Evolutionary conservation across 2,888 invertebrate species (phyloP).

Genomic region (Dicyrtomina minuta): DNA sequence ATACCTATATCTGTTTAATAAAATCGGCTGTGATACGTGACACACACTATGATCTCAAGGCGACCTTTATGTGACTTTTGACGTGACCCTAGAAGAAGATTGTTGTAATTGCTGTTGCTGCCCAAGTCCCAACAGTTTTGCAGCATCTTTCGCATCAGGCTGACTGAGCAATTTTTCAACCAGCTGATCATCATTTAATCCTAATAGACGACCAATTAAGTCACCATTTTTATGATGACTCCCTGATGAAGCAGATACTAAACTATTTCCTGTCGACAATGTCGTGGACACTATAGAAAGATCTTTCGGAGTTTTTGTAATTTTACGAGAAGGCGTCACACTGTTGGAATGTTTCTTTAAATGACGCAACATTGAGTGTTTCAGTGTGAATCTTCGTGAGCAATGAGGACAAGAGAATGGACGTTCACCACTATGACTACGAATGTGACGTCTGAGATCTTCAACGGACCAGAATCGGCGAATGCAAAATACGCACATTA

Average conservation of each 20-base stretch:
- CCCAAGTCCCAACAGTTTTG: constrained; percentile 76
- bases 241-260: constrained; percentile 57
- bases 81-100: constrained; percentile 6
- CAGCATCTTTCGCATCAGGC: constrained; percentile 75
- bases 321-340: constrained; percentile 60
- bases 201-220: constrained; percentile 84
- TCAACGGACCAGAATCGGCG: constrained; percentile 94
- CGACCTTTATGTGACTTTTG: constrained; percentile 22
- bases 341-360: constrained; percentile 74
- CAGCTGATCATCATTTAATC: constrained; percentile 79
- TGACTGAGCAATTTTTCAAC: constrained; percentile 77
- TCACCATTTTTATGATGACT: constrained; percentile 60
- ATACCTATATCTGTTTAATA: no score
- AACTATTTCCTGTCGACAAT: constrained; percentile 59
- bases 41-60: neutral
- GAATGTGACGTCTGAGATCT: constrained; percentile 88
- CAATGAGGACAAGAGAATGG: constrained; percentile 92
- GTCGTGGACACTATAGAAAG: constrained; percentile 33
- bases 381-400: constrained; percentile 81
- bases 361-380: constrained; percentile 92
- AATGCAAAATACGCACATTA: constrained; percentile 87
- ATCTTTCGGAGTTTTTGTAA: constrained; percentile 58
- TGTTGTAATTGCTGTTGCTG: constrained; percentile 24
- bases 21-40: neutral
- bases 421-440: constrained; percentile 75